Conservation (phyloP, 2,113 vertebrate species). For the Pomatorhinus ruficollis region DNA sequence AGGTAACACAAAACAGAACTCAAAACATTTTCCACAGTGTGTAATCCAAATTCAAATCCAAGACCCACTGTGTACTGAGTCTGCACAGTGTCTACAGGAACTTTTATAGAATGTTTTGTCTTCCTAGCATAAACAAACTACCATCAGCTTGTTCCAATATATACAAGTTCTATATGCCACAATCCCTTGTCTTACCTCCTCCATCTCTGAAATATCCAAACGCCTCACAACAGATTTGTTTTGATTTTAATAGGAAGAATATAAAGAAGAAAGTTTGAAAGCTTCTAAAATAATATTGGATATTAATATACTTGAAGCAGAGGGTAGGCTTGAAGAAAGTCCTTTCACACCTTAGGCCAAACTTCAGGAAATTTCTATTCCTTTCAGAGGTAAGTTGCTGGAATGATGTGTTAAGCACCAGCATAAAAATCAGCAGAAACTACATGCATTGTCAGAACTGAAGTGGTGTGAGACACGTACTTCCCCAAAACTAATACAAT, state of each 20-base stretch:
- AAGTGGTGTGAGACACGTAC: accelerated
- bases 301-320: neutral
- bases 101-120: neutral
- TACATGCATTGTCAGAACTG: neutral
- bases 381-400: neutral
- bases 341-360: neutral
- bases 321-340: neutral
- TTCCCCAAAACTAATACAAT: neutral
- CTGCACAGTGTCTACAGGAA: constrained; percentile 20
- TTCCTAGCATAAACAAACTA: neutral
- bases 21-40: constrained; percentile 4
- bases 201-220: neutral
- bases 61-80: neutral
- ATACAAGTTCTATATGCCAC: neutral
- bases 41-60: constrained; percentile 22
- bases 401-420: neutral
- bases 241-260: neutral
- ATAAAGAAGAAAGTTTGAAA: neutral
- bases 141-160: neutral
- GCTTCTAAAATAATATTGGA: neutral
- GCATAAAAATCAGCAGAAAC: neutral
- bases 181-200: neutral
- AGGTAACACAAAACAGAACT: constrained; percentile 28
- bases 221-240: neutral
- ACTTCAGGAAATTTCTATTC: neutral